Base-by-base conservation (phyloP, 2,113 vertebrate genomes). In the Pseudopodoces humilis region DNA sequence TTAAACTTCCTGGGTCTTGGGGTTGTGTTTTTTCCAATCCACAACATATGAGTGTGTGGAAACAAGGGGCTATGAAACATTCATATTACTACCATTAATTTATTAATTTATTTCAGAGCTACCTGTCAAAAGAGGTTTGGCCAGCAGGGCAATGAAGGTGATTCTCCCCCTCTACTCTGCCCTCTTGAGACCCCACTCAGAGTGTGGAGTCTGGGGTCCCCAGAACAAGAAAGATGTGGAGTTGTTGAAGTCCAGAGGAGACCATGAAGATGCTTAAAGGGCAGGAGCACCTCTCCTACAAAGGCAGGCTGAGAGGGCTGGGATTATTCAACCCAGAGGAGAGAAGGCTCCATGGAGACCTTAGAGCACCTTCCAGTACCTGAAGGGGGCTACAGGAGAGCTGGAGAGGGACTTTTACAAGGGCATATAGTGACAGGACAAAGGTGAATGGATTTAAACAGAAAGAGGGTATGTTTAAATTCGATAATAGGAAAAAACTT, bases 111-210 rank as follows among this genome's bases (percentile, higher is more conserved):
- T 81, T 88, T 63, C 35, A 31, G 59, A 74, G 55, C 6, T 77
- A 52, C 18, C 13, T 58, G 6, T 22, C 10, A 27, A 53, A 68
- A 83, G 62, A 53, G 13, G 9, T 69, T 37, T 27, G 41, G 14
- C 21, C 41, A 62, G 55, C 9, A 41, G 47, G 21, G 13, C 17
- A 47, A 3, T 39, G 46, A 25, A 25, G 47, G 30, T 31, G 24
- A 30, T 47, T 62, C 11, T 82, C 21, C 17, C 14, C n/a, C 17
- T 58, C 6, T 27, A 27, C 55, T 55, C 20, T 53, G 53, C 16
- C 7, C 19, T 53, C 1, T 1, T n/a, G 52, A 74, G 44, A 65
- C 4, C 19, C 22, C 23, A 44, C 2, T 4, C 1, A 0, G 8
- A 35, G 14, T 31, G 12, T 14, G 47, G 47, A 53, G 21, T 41